phyloP scores from a whole-genome alignment of 2,113 vertebrate genomes.

The Tachysurus fulvidraco region DNA sequence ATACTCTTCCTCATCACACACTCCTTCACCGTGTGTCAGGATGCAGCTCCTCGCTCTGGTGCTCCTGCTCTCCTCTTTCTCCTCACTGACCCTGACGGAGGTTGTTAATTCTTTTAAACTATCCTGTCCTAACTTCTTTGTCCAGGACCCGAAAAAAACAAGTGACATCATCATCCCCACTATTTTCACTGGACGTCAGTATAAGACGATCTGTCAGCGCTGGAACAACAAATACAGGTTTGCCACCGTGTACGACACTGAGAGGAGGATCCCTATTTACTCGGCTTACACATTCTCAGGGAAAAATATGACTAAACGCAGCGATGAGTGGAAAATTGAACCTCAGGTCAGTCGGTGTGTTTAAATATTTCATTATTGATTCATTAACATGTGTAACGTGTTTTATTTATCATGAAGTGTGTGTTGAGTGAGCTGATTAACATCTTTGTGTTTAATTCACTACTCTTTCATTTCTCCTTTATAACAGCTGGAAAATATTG shows the following conservation, averaged over 20 bases:
- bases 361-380: not conserved
- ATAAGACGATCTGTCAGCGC: slow-evolving; percentile 23
- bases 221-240: not conserved
- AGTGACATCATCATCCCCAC: not conserved
- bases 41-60: no score
- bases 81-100: not conserved
- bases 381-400: not conserved
- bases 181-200: not conserved
- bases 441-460: no score
- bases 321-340: not conserved
- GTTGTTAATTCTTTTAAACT: not conserved
- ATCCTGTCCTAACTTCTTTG: not conserved
- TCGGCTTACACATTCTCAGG: not conserved
- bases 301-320: accelerated
- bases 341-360: slow-evolving; percentile 27
- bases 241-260: slow-evolving; percentile 23
- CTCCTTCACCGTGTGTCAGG: not conserved
- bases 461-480: not conserved
- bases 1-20: not conserved
- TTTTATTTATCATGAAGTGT: not conserved
- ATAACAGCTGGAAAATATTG: not conserved
- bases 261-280: slow-evolving; percentile 24
- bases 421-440: not conserved
- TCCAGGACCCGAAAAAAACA: not conserved
- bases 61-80: not conserved